Evolutionary conservation across 2,797 vertebrate genomes (phyloP).

Genomic region (Pseudochromis fuscus): DNA sequence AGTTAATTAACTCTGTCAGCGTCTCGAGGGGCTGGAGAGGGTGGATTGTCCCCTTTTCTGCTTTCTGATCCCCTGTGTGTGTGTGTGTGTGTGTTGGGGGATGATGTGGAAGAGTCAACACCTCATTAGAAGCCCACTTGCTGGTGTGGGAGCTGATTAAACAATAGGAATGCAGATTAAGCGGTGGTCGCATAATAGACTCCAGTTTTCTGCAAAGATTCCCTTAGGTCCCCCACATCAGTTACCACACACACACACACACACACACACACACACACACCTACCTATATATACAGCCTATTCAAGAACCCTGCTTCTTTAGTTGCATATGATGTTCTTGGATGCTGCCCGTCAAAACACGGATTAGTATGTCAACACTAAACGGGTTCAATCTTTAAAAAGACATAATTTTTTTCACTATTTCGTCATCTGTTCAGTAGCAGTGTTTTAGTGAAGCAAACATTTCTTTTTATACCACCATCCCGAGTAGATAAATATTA

Average conservation of each 20-base stretch:
- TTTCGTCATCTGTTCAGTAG: background rate
- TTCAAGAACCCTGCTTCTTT: background rate
- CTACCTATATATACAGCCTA: constrained; percentile 1
- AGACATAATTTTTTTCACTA: background rate
- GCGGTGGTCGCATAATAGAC: constrained; percentile 40
- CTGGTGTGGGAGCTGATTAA: constrained; percentile 60
- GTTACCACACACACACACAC: constrained; percentile 29
- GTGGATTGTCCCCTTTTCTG: constrained; percentile 33
- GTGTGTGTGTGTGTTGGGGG: constrained; percentile 15
- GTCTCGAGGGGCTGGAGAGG: constrained; percentile 35
- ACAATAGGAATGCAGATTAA: constrained; percentile 70
- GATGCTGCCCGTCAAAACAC: background rate
- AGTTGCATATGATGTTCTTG: background rate
- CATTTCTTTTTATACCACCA: too few relatives aligned
- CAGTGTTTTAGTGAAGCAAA: background rate
- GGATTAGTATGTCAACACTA: background rate
- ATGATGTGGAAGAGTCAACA: constrained; percentile 58
- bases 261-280: constrained; percentile 1
- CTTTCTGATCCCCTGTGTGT: constrained; percentile 21
- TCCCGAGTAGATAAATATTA: background rate
- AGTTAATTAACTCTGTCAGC: constrained; percentile 71
- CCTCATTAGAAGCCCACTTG: constrained; percentile 70
- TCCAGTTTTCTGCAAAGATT: constrained; percentile 45
- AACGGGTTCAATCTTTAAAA: background rate
- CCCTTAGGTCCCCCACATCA: constrained; percentile 36